Evolutionary conservation across 2,888 invertebrate genomes (phyloP).

Genomic region (Rotaria macrura): DNA sequence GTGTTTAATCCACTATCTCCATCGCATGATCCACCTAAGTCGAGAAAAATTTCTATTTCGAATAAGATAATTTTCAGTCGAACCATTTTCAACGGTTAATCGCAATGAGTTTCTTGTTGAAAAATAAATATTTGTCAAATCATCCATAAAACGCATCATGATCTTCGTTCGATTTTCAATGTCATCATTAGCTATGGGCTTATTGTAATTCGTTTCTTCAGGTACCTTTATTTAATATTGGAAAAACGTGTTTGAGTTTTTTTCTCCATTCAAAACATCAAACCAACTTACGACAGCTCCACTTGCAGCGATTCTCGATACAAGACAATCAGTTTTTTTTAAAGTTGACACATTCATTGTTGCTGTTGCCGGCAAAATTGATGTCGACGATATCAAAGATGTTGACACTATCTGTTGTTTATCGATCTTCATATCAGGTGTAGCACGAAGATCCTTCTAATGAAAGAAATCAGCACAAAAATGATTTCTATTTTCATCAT

Average conservation of each 20-base stretch:
- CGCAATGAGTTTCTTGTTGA: not conserved
- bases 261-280: not conserved
- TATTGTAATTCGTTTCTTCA: not conserved
- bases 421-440: not conserved
- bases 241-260: no score
- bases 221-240: not conserved
- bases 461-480: no score
- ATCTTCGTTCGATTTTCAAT: constrained; percentile 1
- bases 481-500: no score
- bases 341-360: not conserved
- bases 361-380: not conserved
- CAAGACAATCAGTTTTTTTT: not conserved
- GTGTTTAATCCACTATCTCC: constrained; percentile 48
- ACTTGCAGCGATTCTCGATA: not conserved
- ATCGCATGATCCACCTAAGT: not conserved
- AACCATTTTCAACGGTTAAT: not conserved
- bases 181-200: not conserved
- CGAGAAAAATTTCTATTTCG: no score
- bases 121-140: constrained; percentile 19
- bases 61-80: no score
- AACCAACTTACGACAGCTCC: not conserved
- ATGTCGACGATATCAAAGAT: not conserved
- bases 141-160: constrained; percentile 12
- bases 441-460: not conserved
- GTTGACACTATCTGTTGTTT: not conserved